A percentile compares a stretch with the other conserved stretches of the same genome.
These are phyloP conservation scores for Calonectris borealis DNA, from an alignment of 2,113 vertebrate genomes.

Conservation along the genomic window DNA sequence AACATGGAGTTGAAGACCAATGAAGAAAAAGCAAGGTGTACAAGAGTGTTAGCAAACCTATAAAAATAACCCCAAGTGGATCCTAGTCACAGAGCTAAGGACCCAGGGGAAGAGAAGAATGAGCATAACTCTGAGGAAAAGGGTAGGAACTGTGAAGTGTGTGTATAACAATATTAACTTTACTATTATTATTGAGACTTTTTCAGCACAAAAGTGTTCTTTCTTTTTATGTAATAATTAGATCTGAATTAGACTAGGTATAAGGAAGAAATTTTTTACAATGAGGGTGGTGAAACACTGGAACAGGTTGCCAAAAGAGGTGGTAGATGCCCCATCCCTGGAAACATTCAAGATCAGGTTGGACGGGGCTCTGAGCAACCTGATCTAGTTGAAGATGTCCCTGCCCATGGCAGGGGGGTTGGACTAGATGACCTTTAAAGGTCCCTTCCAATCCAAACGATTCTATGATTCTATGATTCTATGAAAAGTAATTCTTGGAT, in stretches of 20 bases:
- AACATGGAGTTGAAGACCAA: neutral
- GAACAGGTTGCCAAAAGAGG: no score
- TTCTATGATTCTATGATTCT: no score
- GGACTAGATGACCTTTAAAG: no score
- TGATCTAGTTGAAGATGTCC: no score
- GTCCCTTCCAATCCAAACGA: no score
- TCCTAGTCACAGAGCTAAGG: neutral
- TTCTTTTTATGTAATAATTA: neutral
- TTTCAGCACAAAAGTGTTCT: neutral
- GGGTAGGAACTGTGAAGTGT: neutral
- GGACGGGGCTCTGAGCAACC: no score
- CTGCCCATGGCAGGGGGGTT: no score
- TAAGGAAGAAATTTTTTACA: no score
- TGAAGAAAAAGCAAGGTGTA: neutral
- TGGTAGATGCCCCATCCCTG: no score
- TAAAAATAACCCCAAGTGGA: neutral
- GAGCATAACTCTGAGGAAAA: neutral
- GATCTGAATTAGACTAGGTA: neutral
- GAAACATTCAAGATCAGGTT: no score
- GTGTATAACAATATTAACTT: neutral
- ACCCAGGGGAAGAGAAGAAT: neutral
- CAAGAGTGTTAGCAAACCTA: neutral
- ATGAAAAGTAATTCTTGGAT: neutral
- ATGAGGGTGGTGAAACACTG: no score
- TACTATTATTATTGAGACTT: neutral